These are phyloP conservation scores for Columbina picui DNA, from an alignment of 2,113 vertebrate species.

Conservation along the genomic window DNA sequence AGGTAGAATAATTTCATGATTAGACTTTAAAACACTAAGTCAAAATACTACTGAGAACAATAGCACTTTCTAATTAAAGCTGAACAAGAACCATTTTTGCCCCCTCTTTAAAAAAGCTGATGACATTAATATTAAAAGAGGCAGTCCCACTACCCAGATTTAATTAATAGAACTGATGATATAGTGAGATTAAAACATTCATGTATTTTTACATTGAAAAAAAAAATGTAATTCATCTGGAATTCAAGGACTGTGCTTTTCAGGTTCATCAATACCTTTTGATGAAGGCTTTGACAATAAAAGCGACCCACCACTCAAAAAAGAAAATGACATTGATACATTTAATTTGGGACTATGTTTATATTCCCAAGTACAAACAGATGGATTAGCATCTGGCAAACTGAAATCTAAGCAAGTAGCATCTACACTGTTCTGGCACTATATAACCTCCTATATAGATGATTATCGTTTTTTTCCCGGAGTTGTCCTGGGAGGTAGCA, in stretches of 20 bases:
- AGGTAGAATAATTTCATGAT: neutral
- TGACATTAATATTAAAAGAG: neutral
- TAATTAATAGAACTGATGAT: neutral
- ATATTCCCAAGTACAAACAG: neutral
- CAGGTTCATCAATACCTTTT: neutral
- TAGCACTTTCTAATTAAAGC: neutral
- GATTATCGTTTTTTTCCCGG: too few relatives aligned
- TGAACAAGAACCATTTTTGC: neutral
- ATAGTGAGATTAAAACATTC: neutral
- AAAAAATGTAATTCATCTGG: neutral
- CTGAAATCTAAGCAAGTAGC: neutral
- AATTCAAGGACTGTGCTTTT: neutral
- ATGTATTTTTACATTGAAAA: neutral
- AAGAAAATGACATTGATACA: neutral
- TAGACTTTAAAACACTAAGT: neutral
- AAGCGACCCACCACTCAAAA: neutral
- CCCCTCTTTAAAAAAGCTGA: neutral
- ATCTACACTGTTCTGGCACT: neutral
- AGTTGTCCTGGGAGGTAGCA: neutral
- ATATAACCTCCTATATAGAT: neutral
- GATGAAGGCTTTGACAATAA: neutral
- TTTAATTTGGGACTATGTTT: neutral
- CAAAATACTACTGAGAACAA: neutral
- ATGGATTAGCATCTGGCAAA: neutral
- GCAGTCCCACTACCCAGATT: neutral